A percentile compares a stretch with the other conserved stretches of the same genome.
phyloP scores from a whole-genome alignment of 2,888 invertebrate species.

The Rhopalosiphum nymphaeae region DNA sequence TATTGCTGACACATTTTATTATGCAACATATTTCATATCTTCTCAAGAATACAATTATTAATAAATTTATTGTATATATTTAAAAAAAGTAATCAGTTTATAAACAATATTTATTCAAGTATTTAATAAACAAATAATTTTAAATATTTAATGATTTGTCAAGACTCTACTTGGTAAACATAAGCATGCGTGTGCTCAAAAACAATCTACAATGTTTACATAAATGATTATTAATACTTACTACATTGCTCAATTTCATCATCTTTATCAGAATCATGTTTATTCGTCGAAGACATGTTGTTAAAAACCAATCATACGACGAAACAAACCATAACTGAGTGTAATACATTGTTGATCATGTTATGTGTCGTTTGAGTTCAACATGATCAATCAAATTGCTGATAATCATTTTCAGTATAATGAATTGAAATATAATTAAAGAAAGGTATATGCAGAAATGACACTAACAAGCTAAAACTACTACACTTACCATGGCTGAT shows the following conservation, averaged over 20 bases:
- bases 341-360: constrained; percentile 59
- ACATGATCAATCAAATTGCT: constrained; percentile 44
- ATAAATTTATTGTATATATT: neutral
- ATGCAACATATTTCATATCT: neutral
- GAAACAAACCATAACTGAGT: constrained; percentile 53
- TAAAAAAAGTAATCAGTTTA: neutral
- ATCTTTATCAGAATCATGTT: constrained; percentile 59
- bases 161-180: neutral
- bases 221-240: constrained; percentile 45
- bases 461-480: neutral
- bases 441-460: neutral
- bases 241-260: constrained; percentile 61
- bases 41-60: neutral
- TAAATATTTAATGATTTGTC: neutral
- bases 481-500: constrained; percentile 31
- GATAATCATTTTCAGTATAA: constrained; percentile 26
- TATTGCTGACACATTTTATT: neutral
- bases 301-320: constrained; percentile 54
- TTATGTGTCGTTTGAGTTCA: constrained; percentile 48
- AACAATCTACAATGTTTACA: constrained; percentile 32
- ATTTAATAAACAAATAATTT: neutral
- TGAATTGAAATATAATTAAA: neutral
- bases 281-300: constrained; percentile 60
- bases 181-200: neutral
- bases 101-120: neutral